phyloP scores from a whole-genome alignment of 1,140 invertebrate genomes.

The Aplysia californica region DNA sequence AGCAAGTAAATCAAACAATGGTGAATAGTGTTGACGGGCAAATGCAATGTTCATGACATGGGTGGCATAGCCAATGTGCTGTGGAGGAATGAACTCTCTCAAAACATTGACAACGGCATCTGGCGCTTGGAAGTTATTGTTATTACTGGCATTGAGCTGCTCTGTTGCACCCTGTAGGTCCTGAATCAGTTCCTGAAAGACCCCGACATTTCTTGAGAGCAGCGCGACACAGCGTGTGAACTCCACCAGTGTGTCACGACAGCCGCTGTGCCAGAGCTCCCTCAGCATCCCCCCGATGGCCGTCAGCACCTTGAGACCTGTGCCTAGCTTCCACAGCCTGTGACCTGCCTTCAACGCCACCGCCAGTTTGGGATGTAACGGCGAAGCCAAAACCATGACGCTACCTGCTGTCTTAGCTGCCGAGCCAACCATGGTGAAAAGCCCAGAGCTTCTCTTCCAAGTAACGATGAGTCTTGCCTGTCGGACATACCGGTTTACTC shows the following conservation, averaged over 20 bases:
- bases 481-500: background rate
- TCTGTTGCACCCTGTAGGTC: background rate
- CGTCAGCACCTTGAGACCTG: constrained; percentile 14
- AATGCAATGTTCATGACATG: constrained; percentile 10
- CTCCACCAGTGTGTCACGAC: constrained; percentile 8
- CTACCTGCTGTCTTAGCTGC: constrained; percentile 1
- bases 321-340: constrained; percentile 22
- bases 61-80: background rate
- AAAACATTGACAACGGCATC: background rate
- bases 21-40: background rate
- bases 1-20: constrained; percentile 11
- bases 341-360: background rate
- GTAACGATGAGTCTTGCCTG: constrained; percentile 6
- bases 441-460: constrained; percentile 18
- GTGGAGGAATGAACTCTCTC: background rate
- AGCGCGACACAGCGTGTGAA: background rate
- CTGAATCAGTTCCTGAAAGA: constrained; percentile 8
- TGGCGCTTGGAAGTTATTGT: background rate
- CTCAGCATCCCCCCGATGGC: background rate
- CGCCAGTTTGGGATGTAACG: constrained; percentile 1
- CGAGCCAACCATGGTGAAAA: constrained; percentile 9
- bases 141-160: background rate
- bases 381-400: constrained; percentile 3
- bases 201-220: background rate
- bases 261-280: constrained; percentile 15